Percentiles rank a stretch among this genome's conserved stretches.
Conservation (phyloP, 2,113 vertebrate genomes). For the Lophius piscatorius region DNA sequence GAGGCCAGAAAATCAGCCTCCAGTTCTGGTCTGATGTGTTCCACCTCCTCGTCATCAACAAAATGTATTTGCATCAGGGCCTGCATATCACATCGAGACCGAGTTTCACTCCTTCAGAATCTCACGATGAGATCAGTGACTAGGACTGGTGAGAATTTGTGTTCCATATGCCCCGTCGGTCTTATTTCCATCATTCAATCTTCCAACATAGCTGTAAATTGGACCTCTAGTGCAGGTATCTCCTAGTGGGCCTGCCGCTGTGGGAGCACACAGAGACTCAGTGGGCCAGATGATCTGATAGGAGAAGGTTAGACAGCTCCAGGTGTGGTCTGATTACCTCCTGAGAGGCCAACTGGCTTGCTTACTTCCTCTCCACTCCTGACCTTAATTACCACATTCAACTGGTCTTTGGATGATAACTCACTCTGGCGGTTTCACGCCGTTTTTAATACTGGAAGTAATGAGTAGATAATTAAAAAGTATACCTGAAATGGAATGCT, state of each 20-base stretch:
- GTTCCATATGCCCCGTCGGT: constrained; percentile 59
- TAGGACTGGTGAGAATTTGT: constrained; percentile 54
- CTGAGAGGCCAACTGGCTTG: constrained; percentile 39
- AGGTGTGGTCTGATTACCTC: constrained; percentile 64
- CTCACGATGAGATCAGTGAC: constrained; percentile 63
- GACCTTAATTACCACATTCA: constrained; percentile 69
- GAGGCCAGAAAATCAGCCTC: constrained; percentile 43
- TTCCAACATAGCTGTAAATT: constrained; percentile 65
- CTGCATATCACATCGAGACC: constrained; percentile 58
- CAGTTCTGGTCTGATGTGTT: constrained; percentile 39
- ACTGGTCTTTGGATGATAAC: constrained; percentile 69
- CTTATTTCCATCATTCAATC: constrained; percentile 57
- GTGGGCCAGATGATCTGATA: constrained; percentile 33
- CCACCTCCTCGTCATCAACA: constrained; percentile 52
- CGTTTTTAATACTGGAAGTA: constrained; percentile 43
- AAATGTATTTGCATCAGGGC: constrained; percentile 54
- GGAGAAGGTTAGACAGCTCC: constrained; percentile 54
- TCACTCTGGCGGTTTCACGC: constrained; percentile 55
- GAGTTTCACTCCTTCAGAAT: constrained; percentile 57
- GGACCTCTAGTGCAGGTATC: constrained; percentile 48
- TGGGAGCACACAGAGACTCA: constrained; percentile 48
- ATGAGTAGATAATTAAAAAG: constrained; percentile 74
- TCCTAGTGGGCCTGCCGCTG: constrained; percentile 62
- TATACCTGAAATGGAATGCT: constrained; percentile 58
- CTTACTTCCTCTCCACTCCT: constrained; percentile 36